A percentile compares a stretch with the other conserved stretches of the same genome.
phyloP scores from a whole-genome alignment of 2,113 vertebrate species.

The Steatornis caripensis region DNA sequence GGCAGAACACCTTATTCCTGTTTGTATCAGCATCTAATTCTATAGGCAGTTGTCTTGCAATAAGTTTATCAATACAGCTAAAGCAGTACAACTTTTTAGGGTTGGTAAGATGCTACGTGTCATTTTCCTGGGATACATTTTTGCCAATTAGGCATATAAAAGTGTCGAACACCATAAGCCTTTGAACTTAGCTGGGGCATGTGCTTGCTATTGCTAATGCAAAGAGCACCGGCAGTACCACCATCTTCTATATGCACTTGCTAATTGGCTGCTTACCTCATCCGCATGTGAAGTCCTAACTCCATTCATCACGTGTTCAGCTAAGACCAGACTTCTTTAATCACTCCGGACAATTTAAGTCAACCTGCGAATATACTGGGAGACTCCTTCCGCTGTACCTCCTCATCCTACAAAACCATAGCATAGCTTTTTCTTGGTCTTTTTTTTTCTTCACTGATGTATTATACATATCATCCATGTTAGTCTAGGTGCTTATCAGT shows the following conservation, averaged over 20 bases:
- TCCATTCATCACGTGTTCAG: not conserved
- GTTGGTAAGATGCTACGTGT: rapidly evolving
- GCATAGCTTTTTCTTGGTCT: not conserved
- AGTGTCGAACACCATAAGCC: not conserved
- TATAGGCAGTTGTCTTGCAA: not conserved
- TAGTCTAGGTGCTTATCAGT: not conserved
- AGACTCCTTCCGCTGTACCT: not conserved
- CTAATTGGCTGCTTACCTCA: not conserved
- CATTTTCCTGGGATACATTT: not conserved
- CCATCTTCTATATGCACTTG: not conserved
- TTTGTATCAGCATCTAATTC: not conserved
- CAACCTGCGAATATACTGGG: not conserved
- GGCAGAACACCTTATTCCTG: not conserved
- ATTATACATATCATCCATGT: not conserved
- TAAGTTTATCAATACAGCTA: not conserved
- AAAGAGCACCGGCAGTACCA: not conserved
- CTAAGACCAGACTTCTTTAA: not conserved
- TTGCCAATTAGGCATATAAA: not conserved
- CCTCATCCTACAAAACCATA: not conserved
- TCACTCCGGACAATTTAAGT: not conserved
- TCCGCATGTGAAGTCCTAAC: not conserved
- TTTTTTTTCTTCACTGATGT: not conserved
- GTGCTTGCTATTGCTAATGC: not conserved
- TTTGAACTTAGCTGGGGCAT: not conserved
- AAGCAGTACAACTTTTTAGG: not conserved